Evolutionary conservation across 37 sponge, comb jelly and placozoan genomes (phyloP), one percentile per base, ranked within the genome.

Genomic region (Geodia barretti): DNA sequence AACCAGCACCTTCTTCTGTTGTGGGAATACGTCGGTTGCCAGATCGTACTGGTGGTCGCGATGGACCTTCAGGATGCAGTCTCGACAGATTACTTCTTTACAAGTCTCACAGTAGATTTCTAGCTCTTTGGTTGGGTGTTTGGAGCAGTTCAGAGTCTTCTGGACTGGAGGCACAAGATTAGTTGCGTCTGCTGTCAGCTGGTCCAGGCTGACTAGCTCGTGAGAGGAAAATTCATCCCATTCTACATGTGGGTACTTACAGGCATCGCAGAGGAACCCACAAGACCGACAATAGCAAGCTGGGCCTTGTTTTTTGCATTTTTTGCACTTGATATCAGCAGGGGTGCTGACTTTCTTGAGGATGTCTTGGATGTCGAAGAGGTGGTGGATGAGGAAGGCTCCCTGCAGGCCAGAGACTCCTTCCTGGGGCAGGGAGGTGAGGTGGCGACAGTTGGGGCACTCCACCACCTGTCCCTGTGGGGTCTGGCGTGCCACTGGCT

Each of bases 81-180:
- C 25, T 29, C 24, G 60, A 47, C 84, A 83, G 37, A 83, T 67
- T 60, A 83, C 76, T 60, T 83, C 76, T 0, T 40, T 47, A 64
- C 83, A 83, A 0, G 83, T 83, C 75, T 83, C 84, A 67, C 84
- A 83, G 76, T 74, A 83, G 37, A 83, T 38, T 25, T 75, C 76
- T 31, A 67, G 60, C 54, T 83, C 75, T 39, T 58, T 83, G 58
- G 24, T 59, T 19, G 25, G 28, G 68, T 83, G 83, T 41, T 34
- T 41, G 31, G 68, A 47, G 39, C 81, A 81, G 40, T 70, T 7
- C 21, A 58, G 41, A 35, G 40, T 58, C 36, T 73, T 73, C 41
- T 73, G 39, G 19, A 42, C 41, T 39, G 41, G 41, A 17, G 47
- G 0, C 29, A 73, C 41, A 39, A 73, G 39, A 2, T 28, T 23